A percentile compares a stretch with the other conserved stretches of the same genome.
Conservation (phyloP, 2,797 vertebrate species). For the Mus minutoides region DNA sequence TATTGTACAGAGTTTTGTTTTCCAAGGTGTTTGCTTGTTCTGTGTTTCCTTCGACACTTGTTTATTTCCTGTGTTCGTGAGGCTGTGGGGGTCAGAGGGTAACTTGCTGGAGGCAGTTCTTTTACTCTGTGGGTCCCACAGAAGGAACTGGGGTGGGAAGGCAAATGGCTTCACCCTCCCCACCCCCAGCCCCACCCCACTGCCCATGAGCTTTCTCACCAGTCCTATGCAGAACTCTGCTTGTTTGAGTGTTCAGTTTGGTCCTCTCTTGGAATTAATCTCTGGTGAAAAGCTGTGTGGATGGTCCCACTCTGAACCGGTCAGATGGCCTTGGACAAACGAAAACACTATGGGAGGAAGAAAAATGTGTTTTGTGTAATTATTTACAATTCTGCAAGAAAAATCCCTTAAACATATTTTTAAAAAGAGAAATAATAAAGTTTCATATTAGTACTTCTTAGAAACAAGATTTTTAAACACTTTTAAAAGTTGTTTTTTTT, state of each 20-base stretch:
- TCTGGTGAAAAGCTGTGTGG: background rate
- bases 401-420: slow-evolving; percentile 29
- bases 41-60: too few relatives aligned
- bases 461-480: slow-evolving; percentile 50
- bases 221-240: background rate
- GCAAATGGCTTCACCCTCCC: background rate
- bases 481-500: background rate
- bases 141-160: background rate
- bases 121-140: background rate
- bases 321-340: background rate
- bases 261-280: background rate
- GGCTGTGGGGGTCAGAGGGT: background rate
- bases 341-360: background rate
- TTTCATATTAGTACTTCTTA: slow-evolving; percentile 45
- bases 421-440: slow-evolving; percentile 21
- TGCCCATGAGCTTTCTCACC: background rate
- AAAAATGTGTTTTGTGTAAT: slow-evolving; percentile 42
- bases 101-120: accelerated
- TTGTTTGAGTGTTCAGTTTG: background rate
- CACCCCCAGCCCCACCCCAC: too few relatives aligned
- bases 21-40: background rate
- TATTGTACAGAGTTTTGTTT: background rate
- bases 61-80: background rate
- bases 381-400: slow-evolving; percentile 46
- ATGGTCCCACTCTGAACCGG: background rate